Base-by-base conservation (phyloP, 2,888 invertebrate genomes). In the Cerastis leucographa region DNA sequence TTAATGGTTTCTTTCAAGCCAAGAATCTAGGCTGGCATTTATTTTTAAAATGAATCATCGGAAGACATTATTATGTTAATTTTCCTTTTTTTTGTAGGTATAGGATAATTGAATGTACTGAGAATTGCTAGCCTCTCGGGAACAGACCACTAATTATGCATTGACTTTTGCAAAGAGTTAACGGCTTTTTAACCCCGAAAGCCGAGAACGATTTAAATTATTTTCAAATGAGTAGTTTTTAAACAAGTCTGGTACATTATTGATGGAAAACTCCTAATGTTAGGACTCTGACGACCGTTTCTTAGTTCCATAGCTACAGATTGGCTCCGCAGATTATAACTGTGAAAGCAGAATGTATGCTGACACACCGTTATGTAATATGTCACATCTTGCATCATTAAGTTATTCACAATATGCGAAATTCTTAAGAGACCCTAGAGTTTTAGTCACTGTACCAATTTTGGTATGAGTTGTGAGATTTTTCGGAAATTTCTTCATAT, bases 341-440 rank as follows among this genome's bases (percentile, higher is more conserved):
- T 61, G 81, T 59, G 73, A 82, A 83, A 83, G 85, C 71, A 65
- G 11, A 62, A 73, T 62, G 70, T 65, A 29, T 62, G 80, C 29
- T 61, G 70, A 71, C 67, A 68, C 71, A 65, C 25, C 51, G 67
- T 73, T 59, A 68, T 59, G 66, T 71, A 70, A 69, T 81, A 77
- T 74, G 85, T 81, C 73, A 74, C 29, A 35, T 72, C 51, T 82
- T 82, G 67, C 82, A 80, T 68, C 51, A 82, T 70, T 61, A 35
- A 46, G 51, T 83, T 83, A 78, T 64, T 78, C 78, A 69, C 51
- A 54, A 71, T 68, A n/a, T 67, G 51, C 59, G n/a, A 71, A 71
- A 69, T 76, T 54, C 17, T 74, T 56, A 54, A 11, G 42, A 76
- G n/a, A 40, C 51, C 35, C 17, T 70, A 40, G 2, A 25, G 1